Base-by-base conservation (phyloP, 2,797 vertebrate species). In the Harpagifer antarcticus region DNA sequence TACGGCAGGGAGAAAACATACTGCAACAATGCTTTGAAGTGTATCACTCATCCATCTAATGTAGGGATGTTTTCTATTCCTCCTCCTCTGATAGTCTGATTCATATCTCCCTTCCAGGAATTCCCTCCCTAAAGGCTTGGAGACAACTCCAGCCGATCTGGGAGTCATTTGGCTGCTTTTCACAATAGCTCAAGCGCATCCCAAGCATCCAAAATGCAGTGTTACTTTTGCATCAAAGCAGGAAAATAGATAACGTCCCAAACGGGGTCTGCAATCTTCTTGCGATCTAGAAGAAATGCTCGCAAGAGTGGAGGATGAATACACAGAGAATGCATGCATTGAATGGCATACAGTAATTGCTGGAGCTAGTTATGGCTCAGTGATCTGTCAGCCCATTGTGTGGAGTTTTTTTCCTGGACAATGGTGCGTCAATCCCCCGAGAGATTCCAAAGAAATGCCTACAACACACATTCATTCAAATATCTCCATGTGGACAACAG, bases 21-120 rank as follows among this genome's bases (percentile, higher is more conserved):
- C 60, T 77, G 84, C 79, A 91, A 87, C 83, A 79, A 78, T 86
- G 89, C 94, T 94, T 95, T 95, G 92, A 95, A 93, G 93, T 94
- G 76, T 85, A 88, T 86, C 79, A 89, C 84, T 83, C 86, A 85
- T 74, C 80, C 87, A 82, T 80, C 83, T 87, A 82, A 87, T 82
- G 78, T 85, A 73, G 79, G 83, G 87, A 91, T 91, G 91, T 91
- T 92, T 91, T 89, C 84, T 81, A 58, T 90, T 90, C 79, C 84
- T 85, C 80, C 76, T 86, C 68, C 68, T 91, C 68, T 88, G 80
- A 80, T 82, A 91, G 82, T 92, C 87, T 88, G 88, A 90, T 94
- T 92, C 84, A 89, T 93, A 85, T 87, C 79, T 72, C 55, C 79
- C 87, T 69, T 77, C 69, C 70, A 50, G 79, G 78, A 75, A 83